Evolutionary conservation across 1,140 invertebrate genomes (phyloP).

Genomic region (Bombus sylvicola): DNA sequence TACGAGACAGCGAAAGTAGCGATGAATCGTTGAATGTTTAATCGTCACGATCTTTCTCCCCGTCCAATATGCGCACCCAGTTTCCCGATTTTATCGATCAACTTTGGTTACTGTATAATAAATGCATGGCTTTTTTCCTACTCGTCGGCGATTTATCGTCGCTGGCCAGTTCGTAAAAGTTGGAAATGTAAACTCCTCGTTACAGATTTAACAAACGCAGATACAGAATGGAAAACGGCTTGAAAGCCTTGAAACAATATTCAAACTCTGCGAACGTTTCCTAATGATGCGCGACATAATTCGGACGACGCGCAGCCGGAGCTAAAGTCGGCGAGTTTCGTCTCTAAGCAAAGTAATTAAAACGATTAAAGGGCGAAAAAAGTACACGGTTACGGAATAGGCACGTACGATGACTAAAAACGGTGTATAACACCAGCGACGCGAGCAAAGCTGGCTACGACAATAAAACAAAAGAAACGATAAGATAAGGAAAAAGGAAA

Average conservation of each 20-base stretch:
- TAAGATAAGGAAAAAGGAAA: not conserved
- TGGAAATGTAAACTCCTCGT: not conserved
- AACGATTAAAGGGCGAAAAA: slow-evolving; percentile 17
- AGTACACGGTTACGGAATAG: not conserved
- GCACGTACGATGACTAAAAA: slow-evolving; percentile 10
- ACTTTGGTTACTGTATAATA: not conserved
- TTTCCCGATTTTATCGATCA: slow-evolving; percentile 9
- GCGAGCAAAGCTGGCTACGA: not conserved
- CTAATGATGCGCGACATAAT: not conserved
- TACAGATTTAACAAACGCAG: slow-evolving; percentile 6
- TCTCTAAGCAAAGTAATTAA: slow-evolving; percentile 12
- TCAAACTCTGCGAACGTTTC: not conserved
- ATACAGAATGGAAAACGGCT: not conserved
- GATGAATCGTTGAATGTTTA: slow-evolving; percentile 21
- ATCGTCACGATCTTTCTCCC: not conserved
- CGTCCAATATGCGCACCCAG: not conserved
- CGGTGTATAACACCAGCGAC: not conserved
- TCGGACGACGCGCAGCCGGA: not conserved
- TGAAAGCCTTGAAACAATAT: not conserved
- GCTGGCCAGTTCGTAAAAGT: not conserved
- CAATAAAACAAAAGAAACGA: not conserved
- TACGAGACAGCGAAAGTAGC: not conserved
- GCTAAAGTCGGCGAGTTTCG: not conserved
- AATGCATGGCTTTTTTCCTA: not conserved
- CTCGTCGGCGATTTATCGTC: not conserved